A percentile compares a stretch with the other conserved stretches of the same genome.
These are phyloP conservation scores for Myripristis murdjan DNA, from an alignment of 2,797 vertebrate species.

Conservation along the genomic window DNA sequence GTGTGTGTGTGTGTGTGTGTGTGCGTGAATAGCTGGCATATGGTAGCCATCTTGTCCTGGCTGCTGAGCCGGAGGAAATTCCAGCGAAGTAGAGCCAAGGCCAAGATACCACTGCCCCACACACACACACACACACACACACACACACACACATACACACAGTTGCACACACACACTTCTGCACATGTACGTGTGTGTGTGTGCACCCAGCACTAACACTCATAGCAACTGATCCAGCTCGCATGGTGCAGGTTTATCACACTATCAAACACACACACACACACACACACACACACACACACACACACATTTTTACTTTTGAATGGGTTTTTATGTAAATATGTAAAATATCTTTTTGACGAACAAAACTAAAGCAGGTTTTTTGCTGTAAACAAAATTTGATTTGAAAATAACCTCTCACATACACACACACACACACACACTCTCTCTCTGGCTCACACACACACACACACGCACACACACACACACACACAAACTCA, in stretches of 20 bases:
- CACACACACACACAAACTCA: not conserved
- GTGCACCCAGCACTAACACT: not conserved
- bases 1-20: conserved; percentile 11
- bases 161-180: not conserved
- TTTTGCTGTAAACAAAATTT: conserved; percentile 30
- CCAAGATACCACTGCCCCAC: conserved; percentile 65
- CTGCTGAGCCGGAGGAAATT: conserved; percentile 83
- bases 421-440: no score
- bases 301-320: conserved; percentile 50
- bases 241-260: no score
- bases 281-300: conserved; percentile 32
- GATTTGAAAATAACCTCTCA: conserved; percentile 23
- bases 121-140: conserved; percentile 26
- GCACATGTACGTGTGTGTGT: no score
- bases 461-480: not conserved
- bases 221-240: no score
- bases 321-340: conserved; percentile 41
- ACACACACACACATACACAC: conserved; percentile 16
- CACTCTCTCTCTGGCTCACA: not conserved
- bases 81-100: conserved; percentile 67
- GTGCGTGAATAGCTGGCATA: conserved; percentile 84
- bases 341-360: conserved; percentile 48
- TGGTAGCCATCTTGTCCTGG: conserved; percentile 85
- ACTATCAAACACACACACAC: conserved; percentile 21
- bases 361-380: conserved; percentile 35